Conservation (phyloP, 2,888 invertebrate genomes). For the Lysandra bellargus region DNA sequence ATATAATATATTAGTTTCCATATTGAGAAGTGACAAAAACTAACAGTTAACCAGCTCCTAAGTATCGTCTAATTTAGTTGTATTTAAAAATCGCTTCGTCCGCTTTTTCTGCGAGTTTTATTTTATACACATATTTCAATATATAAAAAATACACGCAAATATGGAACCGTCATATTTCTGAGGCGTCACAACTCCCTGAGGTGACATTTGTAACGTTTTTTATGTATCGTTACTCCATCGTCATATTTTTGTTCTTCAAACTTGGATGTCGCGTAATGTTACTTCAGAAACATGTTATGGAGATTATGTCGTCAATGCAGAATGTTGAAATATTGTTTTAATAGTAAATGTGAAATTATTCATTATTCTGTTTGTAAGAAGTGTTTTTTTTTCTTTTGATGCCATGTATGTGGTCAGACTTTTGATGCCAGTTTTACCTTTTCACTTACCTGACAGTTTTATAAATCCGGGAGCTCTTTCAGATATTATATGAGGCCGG, state of each 20-base stretch:
- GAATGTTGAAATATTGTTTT: background rate
- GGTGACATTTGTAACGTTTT: background rate
- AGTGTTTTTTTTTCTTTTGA: background rate
- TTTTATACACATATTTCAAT: background rate
- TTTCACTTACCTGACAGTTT: background rate
- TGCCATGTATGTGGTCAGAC: too few relatives aligned
- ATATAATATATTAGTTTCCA: too few relatives aligned
- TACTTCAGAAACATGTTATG: background rate
- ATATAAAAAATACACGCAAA: background rate
- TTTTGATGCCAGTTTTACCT: background rate
- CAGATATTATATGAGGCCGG: background rate
- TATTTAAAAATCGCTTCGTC: background rate
- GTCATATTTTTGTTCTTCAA: background rate
- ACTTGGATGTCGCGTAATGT: background rate
- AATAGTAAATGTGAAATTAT: background rate
- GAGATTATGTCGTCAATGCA: background rate
- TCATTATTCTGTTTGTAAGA: background rate
- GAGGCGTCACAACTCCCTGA: background rate
- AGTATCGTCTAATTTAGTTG: too few relatives aligned
- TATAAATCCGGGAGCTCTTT: background rate
- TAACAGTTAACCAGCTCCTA: too few relatives aligned
- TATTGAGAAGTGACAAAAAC: too few relatives aligned
- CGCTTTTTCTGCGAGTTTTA: background rate
- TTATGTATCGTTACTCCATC: conserved; percentile 15
- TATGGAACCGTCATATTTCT: background rate